Base-by-base conservation (phyloP, 2,113 vertebrate species). In the Pelvicachromis taeniatus region DNA sequence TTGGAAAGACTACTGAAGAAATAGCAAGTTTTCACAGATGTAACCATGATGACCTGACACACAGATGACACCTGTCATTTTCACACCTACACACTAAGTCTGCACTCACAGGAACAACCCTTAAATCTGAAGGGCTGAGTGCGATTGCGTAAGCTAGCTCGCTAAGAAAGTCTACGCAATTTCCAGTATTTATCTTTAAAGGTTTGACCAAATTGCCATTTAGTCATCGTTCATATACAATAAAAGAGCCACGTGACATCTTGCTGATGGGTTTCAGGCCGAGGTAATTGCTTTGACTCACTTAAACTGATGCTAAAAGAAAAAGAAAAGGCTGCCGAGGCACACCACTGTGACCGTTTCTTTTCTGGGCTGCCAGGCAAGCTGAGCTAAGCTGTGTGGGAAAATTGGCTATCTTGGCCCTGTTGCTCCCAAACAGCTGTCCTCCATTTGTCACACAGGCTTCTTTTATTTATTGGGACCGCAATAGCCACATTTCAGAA, bases 21-120 rank as follows among this genome's bases (percentile, higher is more conserved):
- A 48, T 58, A 10, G 75, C 48, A 55, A 7, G 54, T 33, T 56
- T 31, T 85, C 21, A 68, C 52, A 73, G 40, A 77, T 33, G 82
- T 59, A 83, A 19, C 26, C 81, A 33, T 59, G 65, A 78, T 70
- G 88, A 93, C 87, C 83, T 54, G 68, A 90, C 87, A 82, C 68
- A 31, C 26, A 3, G 26, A 54, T 88, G 52, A 59, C 89, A 82
- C 82, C 68, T 87, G 77, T 68, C 81, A 61, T 54, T n/a, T 11
- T 68, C 63, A 84, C 89, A 86, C 83, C 38, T 16, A 54, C 80
- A 55, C 84, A 77, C 26, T 6, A 13, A 83, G 9, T 40, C 19
- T 48, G 19, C 26, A 52, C n/a, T 61, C 75, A 58, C n/a, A 54
- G 33, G 48, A 56, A 23, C 12, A 26, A n/a, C 48, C 29, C 23